Evolutionary conservation across 2,888 invertebrate species (phyloP).

Genomic region (Melangyna quadrimaculata): DNA sequence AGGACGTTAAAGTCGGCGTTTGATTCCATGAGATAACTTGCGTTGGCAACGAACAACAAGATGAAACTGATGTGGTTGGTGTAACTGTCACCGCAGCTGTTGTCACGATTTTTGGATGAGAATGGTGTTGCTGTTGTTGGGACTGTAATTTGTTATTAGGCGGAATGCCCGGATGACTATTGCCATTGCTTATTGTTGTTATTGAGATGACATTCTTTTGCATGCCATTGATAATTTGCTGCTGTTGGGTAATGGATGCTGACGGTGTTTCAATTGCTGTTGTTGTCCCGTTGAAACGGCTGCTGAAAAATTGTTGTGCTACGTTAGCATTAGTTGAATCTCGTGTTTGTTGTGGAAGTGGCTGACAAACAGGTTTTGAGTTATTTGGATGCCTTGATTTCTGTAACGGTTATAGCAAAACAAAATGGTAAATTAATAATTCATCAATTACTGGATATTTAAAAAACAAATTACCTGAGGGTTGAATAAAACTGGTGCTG

Average conservation of each 20-base stretch:
- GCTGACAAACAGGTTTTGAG: constrained; percentile 41
- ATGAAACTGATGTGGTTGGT: constrained; percentile 43
- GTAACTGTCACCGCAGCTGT: constrained; percentile 69
- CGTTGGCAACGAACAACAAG: constrained; percentile 57
- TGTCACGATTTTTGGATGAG: constrained; percentile 56
- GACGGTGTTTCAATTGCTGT: constrained; percentile 65
- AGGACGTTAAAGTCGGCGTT: constrained; percentile 33
- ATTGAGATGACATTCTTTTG: constrained; percentile 71
- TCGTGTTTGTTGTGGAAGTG: constrained; percentile 29
- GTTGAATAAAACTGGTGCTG: constrained; percentile 80
- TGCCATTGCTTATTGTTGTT: constrained; percentile 65
- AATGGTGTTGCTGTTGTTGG: constrained; percentile 47
- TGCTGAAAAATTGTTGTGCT: constrained; percentile 52
- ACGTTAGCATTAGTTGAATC: constrained; percentile 38
- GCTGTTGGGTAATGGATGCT: constrained; percentile 63
- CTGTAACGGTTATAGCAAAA: constrained; percentile 11
- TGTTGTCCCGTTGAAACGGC: constrained; percentile 70
- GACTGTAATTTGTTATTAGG: constrained; percentile 63
- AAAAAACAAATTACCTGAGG: constrained; percentile 77
- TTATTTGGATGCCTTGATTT: constrained; percentile 54
- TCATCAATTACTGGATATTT: neutral
- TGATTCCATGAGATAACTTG: constrained; percentile 73
- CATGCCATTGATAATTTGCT: constrained; percentile 72
- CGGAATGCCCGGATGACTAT: constrained; percentile 43
- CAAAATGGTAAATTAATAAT: neutral